phyloP scores from a whole-genome alignment of 2,888 invertebrate genomes.

The Parelbella ahira region DNA sequence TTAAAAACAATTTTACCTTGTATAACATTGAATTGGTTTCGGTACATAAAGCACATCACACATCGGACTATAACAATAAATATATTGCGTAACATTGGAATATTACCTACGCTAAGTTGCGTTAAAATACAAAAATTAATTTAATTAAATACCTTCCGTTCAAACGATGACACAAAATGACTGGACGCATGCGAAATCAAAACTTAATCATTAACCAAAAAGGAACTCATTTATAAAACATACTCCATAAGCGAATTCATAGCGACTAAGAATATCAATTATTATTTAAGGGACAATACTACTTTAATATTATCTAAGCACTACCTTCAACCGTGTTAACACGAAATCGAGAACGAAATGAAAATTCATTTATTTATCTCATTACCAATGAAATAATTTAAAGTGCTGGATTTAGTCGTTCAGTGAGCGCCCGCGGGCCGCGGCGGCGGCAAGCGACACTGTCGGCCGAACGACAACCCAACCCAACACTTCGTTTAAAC shows the following conservation, averaged over 20 bases:
- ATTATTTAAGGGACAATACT: constrained; percentile 24
- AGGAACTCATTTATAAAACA: constrained; percentile 49
- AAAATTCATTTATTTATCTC: constrained; percentile 24
- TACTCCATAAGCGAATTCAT: constrained; percentile 21
- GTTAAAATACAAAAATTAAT: constrained; percentile 27
- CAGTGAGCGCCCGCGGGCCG: too few relatives aligned
- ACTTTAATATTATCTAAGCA: constrained; percentile 25
- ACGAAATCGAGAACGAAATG: constrained; percentile 16
- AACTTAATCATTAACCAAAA: constrained; percentile 36
- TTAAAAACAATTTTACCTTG: constrained; percentile 70
- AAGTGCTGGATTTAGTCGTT: too few relatives aligned
- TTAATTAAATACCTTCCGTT: constrained; percentile 37
- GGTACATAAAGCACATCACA: constrained; percentile 57
- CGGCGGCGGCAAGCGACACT: too few relatives aligned
- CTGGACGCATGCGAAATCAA: constrained; percentile 54
- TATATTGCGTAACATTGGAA: constrained; percentile 67
- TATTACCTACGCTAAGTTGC: constrained; percentile 46
- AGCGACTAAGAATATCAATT: constrained; percentile 12
- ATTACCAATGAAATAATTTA: too few relatives aligned
- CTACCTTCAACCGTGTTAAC: constrained; percentile 31
- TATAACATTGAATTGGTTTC: constrained; percentile 65
- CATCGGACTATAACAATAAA: constrained; percentile 65
- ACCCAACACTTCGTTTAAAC: too few relatives aligned
- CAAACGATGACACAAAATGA: constrained; percentile 64
- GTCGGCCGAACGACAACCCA: too few relatives aligned